Evolutionary conservation across 1,140 invertebrate genomes (phyloP), one percentile per base, ranked within the genome.

Genomic region (Leptinotarsa defecta): DNA sequence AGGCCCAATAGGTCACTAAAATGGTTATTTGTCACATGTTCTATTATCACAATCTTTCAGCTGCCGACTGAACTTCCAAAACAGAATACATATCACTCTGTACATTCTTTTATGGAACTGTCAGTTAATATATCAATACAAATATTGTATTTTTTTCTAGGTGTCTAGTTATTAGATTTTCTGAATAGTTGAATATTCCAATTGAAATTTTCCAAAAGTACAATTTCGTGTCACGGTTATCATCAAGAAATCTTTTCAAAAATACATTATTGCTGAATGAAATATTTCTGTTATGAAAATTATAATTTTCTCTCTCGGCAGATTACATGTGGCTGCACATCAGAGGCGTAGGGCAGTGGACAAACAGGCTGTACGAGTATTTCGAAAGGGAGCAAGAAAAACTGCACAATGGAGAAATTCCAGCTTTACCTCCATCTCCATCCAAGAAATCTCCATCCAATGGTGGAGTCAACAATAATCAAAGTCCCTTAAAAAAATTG

Each of bases 281-380:
- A 43, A 11, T 43, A 43, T 43, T 43, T 43, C 8, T 43, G 8
- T 0, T 43, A 43, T 0, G 34, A 43, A 43, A 11, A 43, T 43
- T 43, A 43, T 43, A 43, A 43, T 43, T 43, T 43, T 15, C 17
- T 19, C 13, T 13, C 4, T 57, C 17, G 4, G 8, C 17, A 95
- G 95, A 95, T 82, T 93, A 95, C 80, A 91, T 98, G 84, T 97
- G 95, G 94, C 87, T 98, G 1, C 97, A 98, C 85, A 95, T 99
- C 74, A 89, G 96, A 74, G 96, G 93, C 5, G 95, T 96, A 1
- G 97, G 97, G 1, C 92, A 97, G 86, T 99, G 97, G 97, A 98
- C 97, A 0, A 96, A 95, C 81, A 89, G 92, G 3, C 86, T 98
- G 0, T 95, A 97, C 81, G 90, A 92, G 1, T 97, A 96, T 85